Evolutionary conservation across 2,797 vertebrate species (phyloP).

Genomic region (Florisuga fusca): DNA sequence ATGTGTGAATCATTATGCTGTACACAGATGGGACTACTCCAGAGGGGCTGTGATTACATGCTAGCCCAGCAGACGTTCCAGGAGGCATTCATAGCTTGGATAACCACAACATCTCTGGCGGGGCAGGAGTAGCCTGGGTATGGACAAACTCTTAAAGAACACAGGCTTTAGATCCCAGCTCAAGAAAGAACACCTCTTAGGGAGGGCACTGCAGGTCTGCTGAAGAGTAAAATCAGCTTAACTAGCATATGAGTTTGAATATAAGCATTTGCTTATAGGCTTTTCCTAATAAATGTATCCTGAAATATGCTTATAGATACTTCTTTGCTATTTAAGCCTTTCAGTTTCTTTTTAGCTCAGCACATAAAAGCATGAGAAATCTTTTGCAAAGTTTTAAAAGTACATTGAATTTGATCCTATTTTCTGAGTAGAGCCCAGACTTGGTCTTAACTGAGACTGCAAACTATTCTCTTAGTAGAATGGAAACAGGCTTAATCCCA

Average conservation of each 20-base stretch:
- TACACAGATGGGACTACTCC: not conserved
- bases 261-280: not conserved
- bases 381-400: not conserved
- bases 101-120: not conserved
- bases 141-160: not conserved
- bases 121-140: not conserved
- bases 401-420: not conserved
- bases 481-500: not conserved
- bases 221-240: not conserved
- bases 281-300: not conserved
- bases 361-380: not conserved
- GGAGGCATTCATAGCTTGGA: not conserved
- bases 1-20: not conserved
- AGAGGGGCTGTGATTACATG: not conserved
- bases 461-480: not conserved
- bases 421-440: not conserved
- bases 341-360: not conserved
- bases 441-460: not conserved
- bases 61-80: not conserved
- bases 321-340: not conserved
- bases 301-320: not conserved
- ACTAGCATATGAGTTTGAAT: not conserved
- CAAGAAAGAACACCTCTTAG: not conserved
- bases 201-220: not conserved
- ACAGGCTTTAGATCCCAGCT: not conserved